Evolutionary conservation across 2,797 vertebrate genomes (phyloP).

Genomic region (Coracias cyanogaster): DNA sequence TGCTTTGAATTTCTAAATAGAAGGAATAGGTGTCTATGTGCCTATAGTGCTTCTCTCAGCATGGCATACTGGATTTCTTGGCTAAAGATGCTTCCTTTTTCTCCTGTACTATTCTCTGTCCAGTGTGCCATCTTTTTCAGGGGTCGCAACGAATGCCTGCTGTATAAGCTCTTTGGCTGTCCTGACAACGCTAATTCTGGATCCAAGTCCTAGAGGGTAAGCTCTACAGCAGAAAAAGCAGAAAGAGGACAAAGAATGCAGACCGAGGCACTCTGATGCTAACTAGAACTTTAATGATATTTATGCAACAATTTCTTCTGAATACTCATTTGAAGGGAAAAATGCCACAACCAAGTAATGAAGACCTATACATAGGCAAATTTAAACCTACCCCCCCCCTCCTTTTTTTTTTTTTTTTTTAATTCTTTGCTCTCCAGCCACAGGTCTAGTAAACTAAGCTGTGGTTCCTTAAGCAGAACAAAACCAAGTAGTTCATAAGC

Average conservation of each 20-base stretch:
- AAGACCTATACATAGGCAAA: neutral
- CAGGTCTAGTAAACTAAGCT: neutral
- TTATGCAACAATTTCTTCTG: neutral
- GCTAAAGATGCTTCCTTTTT: neutral
- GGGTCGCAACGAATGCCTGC: neutral
- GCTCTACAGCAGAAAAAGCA: neutral
- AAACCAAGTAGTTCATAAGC: neutral
- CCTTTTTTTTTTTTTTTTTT: neutral
- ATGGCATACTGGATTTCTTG: neutral
- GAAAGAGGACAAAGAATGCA: neutral
- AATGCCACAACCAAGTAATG: neutral
- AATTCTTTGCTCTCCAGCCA: neutral
- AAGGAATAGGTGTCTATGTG: neutral
- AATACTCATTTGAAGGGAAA: neutral
- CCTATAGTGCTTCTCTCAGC: neutral
- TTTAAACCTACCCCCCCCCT: neutral
- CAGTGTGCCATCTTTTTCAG: neutral
- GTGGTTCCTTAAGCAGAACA: neutral
- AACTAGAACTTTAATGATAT: neutral
- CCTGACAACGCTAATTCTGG: neutral
- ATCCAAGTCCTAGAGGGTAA: neutral
- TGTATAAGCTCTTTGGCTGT: neutral
- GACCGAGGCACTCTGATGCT: neutral
- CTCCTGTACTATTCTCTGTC: neutral
- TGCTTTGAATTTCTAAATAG: neutral